These are phyloP conservation scores for Triplophysa bombifrons DNA, from an alignment of 2,797 vertebrate species.

Conservation along the genomic window DNA sequence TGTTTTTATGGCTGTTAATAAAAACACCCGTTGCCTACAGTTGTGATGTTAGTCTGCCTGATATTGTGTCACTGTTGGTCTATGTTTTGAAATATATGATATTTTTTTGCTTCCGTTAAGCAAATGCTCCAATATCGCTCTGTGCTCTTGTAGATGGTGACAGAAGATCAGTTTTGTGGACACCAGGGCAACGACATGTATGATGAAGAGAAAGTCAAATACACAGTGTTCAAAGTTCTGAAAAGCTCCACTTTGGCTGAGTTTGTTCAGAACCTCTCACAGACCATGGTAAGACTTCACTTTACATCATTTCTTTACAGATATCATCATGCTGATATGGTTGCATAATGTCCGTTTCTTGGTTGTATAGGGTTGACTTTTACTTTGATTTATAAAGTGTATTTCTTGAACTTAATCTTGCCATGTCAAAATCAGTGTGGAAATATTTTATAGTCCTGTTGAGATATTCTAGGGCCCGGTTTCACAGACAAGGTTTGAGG, in stretches of 20 bases:
- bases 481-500: too few species aligned
- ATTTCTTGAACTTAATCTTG: too few species aligned
- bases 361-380: too few species aligned
- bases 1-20: background rate
- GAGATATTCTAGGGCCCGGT: too few species aligned
- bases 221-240: conserved; percentile 98
- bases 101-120: conserved; percentile 1
- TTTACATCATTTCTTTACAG: background rate
- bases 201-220: conserved; percentile 98
- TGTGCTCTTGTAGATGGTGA: conserved; percentile 84
- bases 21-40: background rate
- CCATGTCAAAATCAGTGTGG: too few species aligned
- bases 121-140: conserved; percentile 1
- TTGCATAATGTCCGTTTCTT: too few species aligned
- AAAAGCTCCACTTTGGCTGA: conserved; percentile 97
- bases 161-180: conserved; percentile 99
- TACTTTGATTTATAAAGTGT: too few species aligned
- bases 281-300: conserved; percentile 91
- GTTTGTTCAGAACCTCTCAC: conserved; percentile 97
- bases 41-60: background rate
- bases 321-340: too few species aligned
- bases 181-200: conserved; percentile 99
- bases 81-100: background rate
- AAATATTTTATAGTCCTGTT: too few species aligned
- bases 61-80: background rate